A percentile compares a stretch with the other conserved stretches of the same genome.
Evolutionary conservation across 2,113 vertebrate genomes (phyloP).

Genomic region (Hyperopisus bebe): DNA sequence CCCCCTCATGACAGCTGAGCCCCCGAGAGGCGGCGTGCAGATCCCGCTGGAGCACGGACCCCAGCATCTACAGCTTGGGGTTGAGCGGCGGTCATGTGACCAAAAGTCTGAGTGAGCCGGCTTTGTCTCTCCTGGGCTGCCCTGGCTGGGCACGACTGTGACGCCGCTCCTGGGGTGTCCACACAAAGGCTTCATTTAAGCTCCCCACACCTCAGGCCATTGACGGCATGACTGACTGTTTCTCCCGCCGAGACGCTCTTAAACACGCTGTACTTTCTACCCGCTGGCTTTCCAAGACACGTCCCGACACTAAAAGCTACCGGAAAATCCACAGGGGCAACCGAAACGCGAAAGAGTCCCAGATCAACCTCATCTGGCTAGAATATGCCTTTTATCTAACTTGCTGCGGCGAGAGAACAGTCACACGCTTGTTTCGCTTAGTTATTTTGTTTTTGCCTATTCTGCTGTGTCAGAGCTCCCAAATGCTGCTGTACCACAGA

Average conservation of each 20-base stretch:
- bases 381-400: background rate
- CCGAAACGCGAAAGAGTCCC: background rate
- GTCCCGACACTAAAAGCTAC: background rate
- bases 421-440: background rate
- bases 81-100: background rate
- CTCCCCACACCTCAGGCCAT: slow-evolving; percentile 34
- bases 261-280: slow-evolving; percentile 18
- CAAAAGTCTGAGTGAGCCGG: slow-evolving; percentile 24
- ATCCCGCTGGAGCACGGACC: background rate
- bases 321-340: slow-evolving; percentile 19
- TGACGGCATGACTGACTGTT: slow-evolving; percentile 25
- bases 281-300: background rate
- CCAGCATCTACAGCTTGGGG: background rate
- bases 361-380: background rate
- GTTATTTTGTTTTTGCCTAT: background rate
- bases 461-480: background rate
- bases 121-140: slow-evolving; percentile 28
- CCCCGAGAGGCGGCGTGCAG: background rate
- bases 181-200: slow-evolving; percentile 39
- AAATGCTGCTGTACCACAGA: background rate
- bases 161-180: slow-evolving; percentile 14
- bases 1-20: background rate
- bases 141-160: slow-evolving; percentile 35
- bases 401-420: background rate
- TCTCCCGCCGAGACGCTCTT: background rate